phyloP scores from a whole-genome alignment of 2,888 invertebrate genomes.

The Melanotus villosus region DNA sequence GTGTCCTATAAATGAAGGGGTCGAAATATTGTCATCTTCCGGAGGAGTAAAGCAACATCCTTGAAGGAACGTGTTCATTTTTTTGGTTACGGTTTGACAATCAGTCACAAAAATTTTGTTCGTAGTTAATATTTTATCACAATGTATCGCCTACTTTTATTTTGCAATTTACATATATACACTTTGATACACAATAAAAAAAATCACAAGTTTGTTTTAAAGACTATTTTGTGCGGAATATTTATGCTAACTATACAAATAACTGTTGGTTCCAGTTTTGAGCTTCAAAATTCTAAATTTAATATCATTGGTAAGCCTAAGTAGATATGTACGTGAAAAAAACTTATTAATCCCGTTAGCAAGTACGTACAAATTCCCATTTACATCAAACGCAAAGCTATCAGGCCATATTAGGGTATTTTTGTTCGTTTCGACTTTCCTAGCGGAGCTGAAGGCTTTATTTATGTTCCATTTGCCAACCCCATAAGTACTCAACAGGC shows the following conservation, averaged over 20 bases:
- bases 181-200: neutral
- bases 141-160: conserved; percentile 28
- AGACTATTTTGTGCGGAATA: neutral
- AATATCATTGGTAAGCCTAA: conserved; percentile 64
- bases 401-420: conserved; percentile 80
- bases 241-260: conserved; percentile 67
- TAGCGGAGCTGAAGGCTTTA: conserved; percentile 69
- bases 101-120: conserved; percentile 25
- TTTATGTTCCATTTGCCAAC: conserved; percentile 79
- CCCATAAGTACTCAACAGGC: conserved; percentile 77
- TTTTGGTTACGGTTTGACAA: conserved; percentile 8
- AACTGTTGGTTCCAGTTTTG: conserved; percentile 73
- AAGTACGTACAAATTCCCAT: conserved; percentile 76
- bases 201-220: neutral
- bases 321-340: conserved; percentile 27
- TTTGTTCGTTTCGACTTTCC: conserved; percentile 67
- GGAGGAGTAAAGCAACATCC: conserved; percentile 34
- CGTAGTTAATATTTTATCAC: conserved; percentile 20
- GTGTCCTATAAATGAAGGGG: conserved; percentile 3
- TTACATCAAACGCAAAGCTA: conserved; percentile 77
- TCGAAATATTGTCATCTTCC: conserved; percentile 20
- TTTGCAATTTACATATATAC: neutral
- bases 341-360: conserved; percentile 67
- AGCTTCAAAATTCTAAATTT: conserved; percentile 77
- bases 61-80: conserved; percentile 34